Base-by-base conservation (phyloP, 1,140 invertebrate genomes). In the Popillia japonica region DNA sequence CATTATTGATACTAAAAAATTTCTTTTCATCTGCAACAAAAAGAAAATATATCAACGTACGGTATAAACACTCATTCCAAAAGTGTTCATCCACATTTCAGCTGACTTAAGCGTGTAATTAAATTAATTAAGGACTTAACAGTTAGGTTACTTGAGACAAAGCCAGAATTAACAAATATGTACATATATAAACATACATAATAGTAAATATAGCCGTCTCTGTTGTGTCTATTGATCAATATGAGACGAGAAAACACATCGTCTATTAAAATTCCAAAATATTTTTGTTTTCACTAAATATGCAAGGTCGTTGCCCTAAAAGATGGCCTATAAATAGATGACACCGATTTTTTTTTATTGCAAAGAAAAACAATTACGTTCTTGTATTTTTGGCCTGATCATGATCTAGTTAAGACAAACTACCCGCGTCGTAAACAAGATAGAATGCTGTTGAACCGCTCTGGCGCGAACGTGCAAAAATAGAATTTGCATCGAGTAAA, bases 1-100 rank as follows among this genome's bases (percentile, higher is more conserved):
- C 61, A 64, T 64, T 64, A 64, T 64, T 64, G 22, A 64, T 64
- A 64, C 61, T 64, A 64, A 6, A 17, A 64, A 64, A 64, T 64
- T 64, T 10, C 22, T 64, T 64, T 64, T 64, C 61, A 64, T 64
- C 61, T 64, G 61, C 17, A 64, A 64, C 61, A 64, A 64, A 17
- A 22, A 17, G 17, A 64, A 27, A 22, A 64, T 3, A 48, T 48
- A n/a, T n/a, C n/a, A n/a, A n/a, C n/a, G n/a, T n/a, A n/a, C n/a
- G n/a, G n/a, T n/a, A n/a, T n/a, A n/a, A n/a, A n/a, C n/a, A n/a
- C n/a, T n/a, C n/a, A n/a, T n/a, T n/a, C n/a, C n/a, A n/a, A n/a
- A n/a, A n/a, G n/a, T n/a, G n/a, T n/a, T n/a, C n/a, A n/a, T n/a
- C n/a, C n/a, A n/a, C n/a, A n/a, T n/a, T n/a, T n/a, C n/a, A n/a